Evolutionary conservation across 92 coral and sea anemone species (phyloP).

Genomic region (Epizoanthus fatuus): DNA sequence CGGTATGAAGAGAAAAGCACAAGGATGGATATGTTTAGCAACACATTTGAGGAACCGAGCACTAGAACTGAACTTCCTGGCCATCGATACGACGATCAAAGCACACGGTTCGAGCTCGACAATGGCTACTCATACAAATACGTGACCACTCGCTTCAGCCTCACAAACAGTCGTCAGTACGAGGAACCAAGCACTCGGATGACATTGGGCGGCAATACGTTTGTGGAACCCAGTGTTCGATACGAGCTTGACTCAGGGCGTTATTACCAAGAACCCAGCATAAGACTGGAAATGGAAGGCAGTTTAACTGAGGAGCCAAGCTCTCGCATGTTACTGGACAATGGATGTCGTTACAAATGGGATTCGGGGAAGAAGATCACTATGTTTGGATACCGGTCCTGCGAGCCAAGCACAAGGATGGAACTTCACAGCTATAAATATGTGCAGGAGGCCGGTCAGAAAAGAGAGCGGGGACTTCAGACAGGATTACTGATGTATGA

Average conservation of each 20-base stretch:
- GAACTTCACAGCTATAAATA: slow-evolving; percentile 32
- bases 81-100: slow-evolving; percentile 10
- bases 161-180: not conserved
- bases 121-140: slow-evolving; percentile 25
- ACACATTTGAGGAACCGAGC: slow-evolving; percentile 28
- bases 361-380: slow-evolving; percentile 1
- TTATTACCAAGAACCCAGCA: slow-evolving; percentile 7
- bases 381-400: slow-evolving; percentile 29
- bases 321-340: slow-evolving; percentile 7
- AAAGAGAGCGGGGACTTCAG: slow-evolving; percentile 24
- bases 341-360: slow-evolving; percentile 39
- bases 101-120: slow-evolving; percentile 9
- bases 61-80: not conserved
- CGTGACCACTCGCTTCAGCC: slow-evolving; percentile 4
- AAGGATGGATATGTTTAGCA: slow-evolving; percentile 19
- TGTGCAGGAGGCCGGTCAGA: slow-evolving; percentile 34
- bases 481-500: slow-evolving; percentile 12
- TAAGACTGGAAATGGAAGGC: slow-evolving; percentile 25
- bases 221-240: slow-evolving; percentile 36
- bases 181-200: slow-evolving; percentile 13
- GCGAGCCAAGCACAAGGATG: slow-evolving; percentile 29
- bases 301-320: not conserved
- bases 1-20: slow-evolving; percentile 36
- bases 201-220: not conserved
- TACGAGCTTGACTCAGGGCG: slow-evolving; percentile 31